Evolutionary conservation across 2,113 vertebrate species (phyloP).

Genomic region (Gambusia affinis): DNA sequence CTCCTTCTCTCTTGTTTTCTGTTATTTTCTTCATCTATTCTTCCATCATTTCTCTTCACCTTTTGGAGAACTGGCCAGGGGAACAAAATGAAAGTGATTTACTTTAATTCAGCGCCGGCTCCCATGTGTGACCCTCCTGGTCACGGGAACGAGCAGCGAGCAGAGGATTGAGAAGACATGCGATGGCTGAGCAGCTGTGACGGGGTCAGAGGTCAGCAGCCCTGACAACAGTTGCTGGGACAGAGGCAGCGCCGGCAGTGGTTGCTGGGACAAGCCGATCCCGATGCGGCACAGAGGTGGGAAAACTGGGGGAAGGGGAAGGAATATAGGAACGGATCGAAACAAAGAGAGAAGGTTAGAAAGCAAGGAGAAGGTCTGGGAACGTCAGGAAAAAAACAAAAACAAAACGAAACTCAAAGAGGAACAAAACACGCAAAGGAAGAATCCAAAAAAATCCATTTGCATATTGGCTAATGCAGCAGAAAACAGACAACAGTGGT

Average conservation of each 20-base stretch:
- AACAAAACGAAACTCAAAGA: not conserved
- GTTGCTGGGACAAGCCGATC: slow-evolving; percentile 55
- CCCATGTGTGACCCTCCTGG: slow-evolving; percentile 47
- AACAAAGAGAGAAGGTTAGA: slow-evolving; percentile 47
- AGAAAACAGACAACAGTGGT: not conserved
- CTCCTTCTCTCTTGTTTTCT: not conserved
- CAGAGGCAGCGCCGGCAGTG: slow-evolving; percentile 46
- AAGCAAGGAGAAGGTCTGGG: slow-evolving; percentile 44
- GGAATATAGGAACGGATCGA: slow-evolving; percentile 25
- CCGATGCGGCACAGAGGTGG: slow-evolving; percentile 61
- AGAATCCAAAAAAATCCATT: not conserved
- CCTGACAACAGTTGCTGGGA: slow-evolving; percentile 69
- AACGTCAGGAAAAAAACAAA: slow-evolving; percentile 14
- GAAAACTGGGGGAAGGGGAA: slow-evolving; percentile 69
- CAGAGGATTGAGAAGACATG: slow-evolving; percentile 64
- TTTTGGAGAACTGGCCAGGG: not conserved
- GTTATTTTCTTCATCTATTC: not conserved
- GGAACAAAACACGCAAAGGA: not conserved
- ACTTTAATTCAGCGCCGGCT: slow-evolving; percentile 20
- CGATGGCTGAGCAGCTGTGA: slow-evolving; percentile 73
- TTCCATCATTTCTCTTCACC: not conserved
- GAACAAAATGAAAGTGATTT: slow-evolving; percentile 31
- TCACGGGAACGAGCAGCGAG: slow-evolving; percentile 54
- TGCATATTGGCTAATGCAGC: not conserved
- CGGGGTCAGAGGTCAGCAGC: slow-evolving; percentile 67